Evolutionary conservation across 53 echinoderm and acorn worm genomes (phyloP), one percentile per base, ranked within the genome.

Genomic region (Echinometra lucunter): DNA sequence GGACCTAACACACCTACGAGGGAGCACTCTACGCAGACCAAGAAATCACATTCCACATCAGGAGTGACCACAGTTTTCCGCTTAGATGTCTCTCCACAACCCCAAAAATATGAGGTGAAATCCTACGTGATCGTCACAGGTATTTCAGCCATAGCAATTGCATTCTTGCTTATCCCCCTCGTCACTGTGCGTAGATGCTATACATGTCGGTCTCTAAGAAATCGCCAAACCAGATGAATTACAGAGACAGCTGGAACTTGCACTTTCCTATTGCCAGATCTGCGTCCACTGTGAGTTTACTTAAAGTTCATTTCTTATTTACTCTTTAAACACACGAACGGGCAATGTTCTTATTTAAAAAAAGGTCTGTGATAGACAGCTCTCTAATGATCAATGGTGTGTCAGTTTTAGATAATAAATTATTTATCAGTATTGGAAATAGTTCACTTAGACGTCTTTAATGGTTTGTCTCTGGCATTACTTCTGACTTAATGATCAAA

Each of bases 211-310:
- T 11, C 10, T 7, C 2, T 12, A 49, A 85, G 47, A 19, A 47
- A 12, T 1, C 8, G n/a, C 3, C 28, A 21, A 11, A 47, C 28
- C n/a, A 44, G 0, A 21, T 8, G 12, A 25, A 6, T 21, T 81
- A 13, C 85, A 85, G 85, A 49, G 85, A 85, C 85, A 85, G 85
- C 25, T 47, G 85, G 85, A 85, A n/a, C 2, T 49, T 40, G 2
- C 42, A 78, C 78, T 78, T 40, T 40, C 78, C 78, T 78, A 78
- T 42, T 42, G 78, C 78, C 78, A 78, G 42, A 42, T 78, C 78
- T 3, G 78, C 78, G 42, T 78, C 78, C 3, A 40, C 78, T 4
- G 78, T 78, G 78, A 78, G 78, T 78, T 42, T 78, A 32, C 34
- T 35, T 72, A 32, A 10, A 2, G 30, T 34, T 72, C 35, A 6